Base-by-base conservation (phyloP, 2,113 vertebrate species). In the Myotis brandtii region DNA sequence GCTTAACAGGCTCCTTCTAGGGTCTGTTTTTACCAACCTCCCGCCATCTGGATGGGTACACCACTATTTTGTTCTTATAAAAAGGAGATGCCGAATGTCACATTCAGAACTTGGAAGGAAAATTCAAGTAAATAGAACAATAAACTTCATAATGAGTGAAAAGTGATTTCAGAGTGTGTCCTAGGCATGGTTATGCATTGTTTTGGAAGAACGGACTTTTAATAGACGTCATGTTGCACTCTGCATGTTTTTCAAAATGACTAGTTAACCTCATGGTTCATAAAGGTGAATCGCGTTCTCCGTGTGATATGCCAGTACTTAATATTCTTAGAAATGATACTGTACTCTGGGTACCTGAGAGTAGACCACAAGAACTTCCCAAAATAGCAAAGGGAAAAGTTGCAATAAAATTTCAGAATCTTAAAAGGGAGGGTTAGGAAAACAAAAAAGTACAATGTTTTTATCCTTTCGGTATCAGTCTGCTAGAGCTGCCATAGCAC, bases 101-200 rank as follows among this genome's bases (percentile, higher is more conserved):
- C 62, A 52, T 52, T 50, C 32, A 93, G 34, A 91, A 73, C 46
- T 54, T 88, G 62, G 66, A 95, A 89, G 70, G 73, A 87, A 83
- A 95, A 87, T 9, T 80, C 52, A 84, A 80, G 27, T 73, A 80
- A 81, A 89, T 17, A 56, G 40, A 89, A 87, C 8, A 59, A 90
- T 76, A 73, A 75, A 67, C 9, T 48, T 84, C 10, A 85, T 30
- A 69, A 66, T 54, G 69, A 89, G 56, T 86, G 66, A 27, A 40
- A 62, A 93, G 20, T 50, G 14, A 6, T 80, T 86, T 94, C 72
- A 66, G 34, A 73, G 16, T 62, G 6, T 81, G 46, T 76, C 25
- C 59, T 75, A 56, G 32, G 9, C 52, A 59, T 88, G 14, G 56
- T n/a, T 86, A 48, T 75, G 25, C 16, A 32, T 23, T 84, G 43